Percentiles rank a stretch among this genome's conserved stretches.
Conservation (phyloP, 1,140 invertebrate genomes). For the Telenomus remus region DNA sequence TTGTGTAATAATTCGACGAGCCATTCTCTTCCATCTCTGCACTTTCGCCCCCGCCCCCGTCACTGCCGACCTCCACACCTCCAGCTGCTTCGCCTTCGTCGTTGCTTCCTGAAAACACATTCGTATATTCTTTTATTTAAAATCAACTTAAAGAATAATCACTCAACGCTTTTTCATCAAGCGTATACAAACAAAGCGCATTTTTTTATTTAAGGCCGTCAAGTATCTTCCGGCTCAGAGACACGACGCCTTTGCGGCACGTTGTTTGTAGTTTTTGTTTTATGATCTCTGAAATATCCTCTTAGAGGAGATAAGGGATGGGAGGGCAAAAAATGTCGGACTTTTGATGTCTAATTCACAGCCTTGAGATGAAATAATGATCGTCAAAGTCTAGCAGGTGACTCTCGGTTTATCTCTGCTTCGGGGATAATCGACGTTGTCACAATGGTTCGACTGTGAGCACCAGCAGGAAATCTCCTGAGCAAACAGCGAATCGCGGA, state of each 20-base stretch:
- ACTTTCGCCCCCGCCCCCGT: constrained; percentile 51
- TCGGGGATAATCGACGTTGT: constrained; percentile 42
- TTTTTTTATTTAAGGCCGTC: too few species aligned
- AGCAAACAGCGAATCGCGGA: constrained; percentile 58
- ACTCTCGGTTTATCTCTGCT: constrained; percentile 22
- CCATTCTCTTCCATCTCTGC: constrained; percentile 70
- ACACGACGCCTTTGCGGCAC: too few species aligned
- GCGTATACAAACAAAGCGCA: not conserved
- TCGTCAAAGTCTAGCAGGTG: constrained; percentile 28
- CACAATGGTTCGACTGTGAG: constrained; percentile 37
- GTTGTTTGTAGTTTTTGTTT: constrained; percentile 20
- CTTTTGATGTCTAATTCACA: constrained; percentile 1
- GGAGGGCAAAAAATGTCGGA: not conserved
- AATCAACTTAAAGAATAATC: too few species aligned
- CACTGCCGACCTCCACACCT: constrained; percentile 53
- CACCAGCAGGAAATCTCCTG: constrained; percentile 44
- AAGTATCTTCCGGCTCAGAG: too few species aligned
- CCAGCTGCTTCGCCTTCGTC: constrained; percentile 70
- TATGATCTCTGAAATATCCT: not conserved
- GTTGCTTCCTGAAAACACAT: constrained; percentile 67
- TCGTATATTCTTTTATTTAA: not conserved
- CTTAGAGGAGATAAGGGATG: not conserved
- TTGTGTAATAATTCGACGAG: constrained; percentile 58
- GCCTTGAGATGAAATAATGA: constrained; percentile 10
- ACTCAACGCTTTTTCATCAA: too few species aligned